Evolutionary conservation across 2,113 vertebrate genomes (phyloP).

Genomic region (human): DNA sequence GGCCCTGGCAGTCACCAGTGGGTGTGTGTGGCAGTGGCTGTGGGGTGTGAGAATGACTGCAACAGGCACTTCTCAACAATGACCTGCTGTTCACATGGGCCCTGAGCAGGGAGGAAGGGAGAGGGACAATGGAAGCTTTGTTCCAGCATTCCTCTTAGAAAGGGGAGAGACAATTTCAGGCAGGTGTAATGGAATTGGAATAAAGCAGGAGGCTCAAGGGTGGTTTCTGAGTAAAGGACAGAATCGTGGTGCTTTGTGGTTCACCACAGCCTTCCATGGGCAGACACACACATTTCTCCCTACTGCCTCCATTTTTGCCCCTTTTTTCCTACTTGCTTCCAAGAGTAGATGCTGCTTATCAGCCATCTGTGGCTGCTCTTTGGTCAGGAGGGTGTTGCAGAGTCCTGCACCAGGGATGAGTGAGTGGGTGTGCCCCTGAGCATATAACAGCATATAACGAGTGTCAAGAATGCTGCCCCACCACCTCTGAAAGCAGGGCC

Average conservation of each 20-base stretch:
- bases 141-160: background rate
- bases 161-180: background rate
- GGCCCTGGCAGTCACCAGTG: background rate
- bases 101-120: background rate
- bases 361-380: background rate
- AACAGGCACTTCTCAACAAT: conserved; percentile 22
- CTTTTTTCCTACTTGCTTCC: background rate
- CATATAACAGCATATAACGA: rapidly evolving
- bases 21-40: background rate
- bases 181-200: background rate
- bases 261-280: background rate
- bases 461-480: too few relatives aligned
- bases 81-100: background rate
- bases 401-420: background rate
- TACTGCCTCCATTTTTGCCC: background rate
- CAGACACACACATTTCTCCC: background rate
- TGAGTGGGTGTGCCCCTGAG: background rate
- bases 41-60: conserved; percentile 66
- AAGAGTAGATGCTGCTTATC: background rate
- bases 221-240: background rate
- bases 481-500: background rate
- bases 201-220: background rate
- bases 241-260: background rate
- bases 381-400: background rate
- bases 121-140: background rate